Evolutionary conservation across 35 echinoderm and acorn worm species (phyloP).

Genomic region (Heliocidaris erythrogramma): DNA sequence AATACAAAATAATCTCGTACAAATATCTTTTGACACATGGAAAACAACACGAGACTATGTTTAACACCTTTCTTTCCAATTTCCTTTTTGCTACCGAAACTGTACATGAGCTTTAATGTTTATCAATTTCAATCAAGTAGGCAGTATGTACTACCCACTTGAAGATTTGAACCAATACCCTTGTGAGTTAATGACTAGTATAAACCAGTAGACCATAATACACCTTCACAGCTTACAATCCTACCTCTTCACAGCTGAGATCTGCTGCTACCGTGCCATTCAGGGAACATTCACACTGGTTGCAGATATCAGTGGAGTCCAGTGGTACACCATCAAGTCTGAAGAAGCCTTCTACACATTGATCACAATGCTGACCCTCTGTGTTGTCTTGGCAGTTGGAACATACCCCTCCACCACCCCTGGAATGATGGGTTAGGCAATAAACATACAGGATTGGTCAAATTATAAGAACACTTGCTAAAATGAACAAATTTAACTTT

Average conservation of each 20-base stretch:
- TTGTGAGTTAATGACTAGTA: not conserved
- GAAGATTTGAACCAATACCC: not conserved
- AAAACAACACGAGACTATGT: too few relatives aligned
- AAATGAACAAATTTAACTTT: too few relatives aligned
- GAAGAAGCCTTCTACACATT: slow-evolving; percentile 73
- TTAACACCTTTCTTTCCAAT: too few relatives aligned
- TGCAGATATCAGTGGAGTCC: slow-evolving; percentile 78
- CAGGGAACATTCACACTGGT: slow-evolving; percentile 61
- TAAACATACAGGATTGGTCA: too few relatives aligned
- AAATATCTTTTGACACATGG: too few relatives aligned
- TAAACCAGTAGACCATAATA: not conserved
- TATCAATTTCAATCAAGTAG: too few relatives aligned
- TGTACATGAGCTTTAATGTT: too few relatives aligned
- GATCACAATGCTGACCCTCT: slow-evolving; percentile 71
- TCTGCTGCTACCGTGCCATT: slow-evolving; percentile 74
- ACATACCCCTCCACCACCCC: slow-evolving; percentile 96
- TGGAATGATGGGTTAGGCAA: not conserved
- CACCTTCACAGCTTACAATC: not conserved
- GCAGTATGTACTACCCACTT: too few relatives aligned
- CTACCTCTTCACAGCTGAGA: slow-evolving; percentile 61
- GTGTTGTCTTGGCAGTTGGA: slow-evolving; percentile 84
- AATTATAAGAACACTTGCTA: too few relatives aligned
- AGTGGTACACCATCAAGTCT: slow-evolving; percentile 53
- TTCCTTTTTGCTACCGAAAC: too few relatives aligned
- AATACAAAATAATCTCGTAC: too few relatives aligned